phyloP scores from a whole-genome alignment of 2,797 vertebrate species.

The Buceros bicornis region DNA sequence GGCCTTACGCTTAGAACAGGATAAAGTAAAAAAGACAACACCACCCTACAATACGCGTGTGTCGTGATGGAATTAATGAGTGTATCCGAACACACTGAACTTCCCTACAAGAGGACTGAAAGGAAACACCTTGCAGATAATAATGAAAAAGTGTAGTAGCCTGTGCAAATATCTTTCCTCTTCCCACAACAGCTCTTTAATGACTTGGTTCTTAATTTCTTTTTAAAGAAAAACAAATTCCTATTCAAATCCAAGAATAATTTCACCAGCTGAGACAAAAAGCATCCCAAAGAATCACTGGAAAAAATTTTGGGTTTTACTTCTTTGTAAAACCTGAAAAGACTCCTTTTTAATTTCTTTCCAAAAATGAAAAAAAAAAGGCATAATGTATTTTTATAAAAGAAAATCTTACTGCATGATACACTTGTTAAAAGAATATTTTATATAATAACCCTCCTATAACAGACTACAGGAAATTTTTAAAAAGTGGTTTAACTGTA shows the following conservation, averaged over 20 bases:
- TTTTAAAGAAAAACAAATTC: neutral
- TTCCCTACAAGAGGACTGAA: conserved; percentile 81
- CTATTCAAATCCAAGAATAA: neutral
- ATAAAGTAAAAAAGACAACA: conserved; percentile 70
- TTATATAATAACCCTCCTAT: conserved; percentile 5
- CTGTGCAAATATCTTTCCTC: conserved; percentile 70
- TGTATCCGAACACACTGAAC: conserved; percentile 72
- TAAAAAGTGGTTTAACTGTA: conserved; percentile 35
- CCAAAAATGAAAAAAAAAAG: neutral
- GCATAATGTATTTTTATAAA: neutral
- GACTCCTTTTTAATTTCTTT: neutral
- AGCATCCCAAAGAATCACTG: neutral
- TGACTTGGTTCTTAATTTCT: neutral
- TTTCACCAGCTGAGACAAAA: neutral
- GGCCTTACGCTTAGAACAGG: conserved; percentile 58
- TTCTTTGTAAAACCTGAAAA: neutral
- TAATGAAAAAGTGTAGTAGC: conserved; percentile 51
- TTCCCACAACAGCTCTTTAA: conserved; percentile 64
- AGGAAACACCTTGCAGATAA: conserved; percentile 85
- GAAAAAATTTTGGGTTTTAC: neutral
- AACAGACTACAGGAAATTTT: conserved; percentile 50
- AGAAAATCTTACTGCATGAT: neutral
- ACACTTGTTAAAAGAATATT: neutral
- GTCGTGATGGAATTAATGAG: conserved; percentile 71
- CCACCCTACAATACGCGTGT: conserved; percentile 51